These are phyloP conservation scores for Callipepla squamata DNA, from an alignment of 2,113 vertebrate genomes.

Conservation along the genomic window DNA sequence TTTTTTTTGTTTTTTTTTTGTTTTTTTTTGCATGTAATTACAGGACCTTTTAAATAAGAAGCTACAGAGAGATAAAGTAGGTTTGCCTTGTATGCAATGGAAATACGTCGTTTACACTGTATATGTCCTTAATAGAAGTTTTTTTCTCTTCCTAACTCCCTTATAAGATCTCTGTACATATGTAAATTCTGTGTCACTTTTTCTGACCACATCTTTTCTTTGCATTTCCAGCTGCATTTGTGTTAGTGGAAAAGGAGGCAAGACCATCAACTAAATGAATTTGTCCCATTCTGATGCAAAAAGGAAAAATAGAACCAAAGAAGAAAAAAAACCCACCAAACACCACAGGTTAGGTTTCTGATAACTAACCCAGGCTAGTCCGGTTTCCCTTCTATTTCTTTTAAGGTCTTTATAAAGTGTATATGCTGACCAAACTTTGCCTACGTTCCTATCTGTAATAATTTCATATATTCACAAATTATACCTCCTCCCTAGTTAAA, in stretches of 20 bases:
- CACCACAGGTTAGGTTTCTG: not conserved
- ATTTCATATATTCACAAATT: not conserved
- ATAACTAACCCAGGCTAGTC: not conserved
- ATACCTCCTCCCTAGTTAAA: not conserved
- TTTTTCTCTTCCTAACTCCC: not conserved
- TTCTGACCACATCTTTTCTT: not conserved
- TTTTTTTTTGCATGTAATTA: not conserved
- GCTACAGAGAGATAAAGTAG: not conserved
- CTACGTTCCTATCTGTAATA: not conserved
- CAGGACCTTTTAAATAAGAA: not conserved
- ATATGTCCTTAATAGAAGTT: not conserved
- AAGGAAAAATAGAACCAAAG: not conserved
- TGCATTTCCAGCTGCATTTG: not conserved
- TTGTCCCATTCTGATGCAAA: not conserved
- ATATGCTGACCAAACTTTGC: not conserved
- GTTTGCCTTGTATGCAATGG: rapidly evolving
- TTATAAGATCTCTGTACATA: not conserved
- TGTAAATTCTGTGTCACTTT: not conserved
- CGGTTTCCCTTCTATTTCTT: not conserved
- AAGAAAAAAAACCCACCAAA: not conserved
- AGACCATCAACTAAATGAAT: not conserved
- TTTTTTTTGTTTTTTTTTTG: too few species aligned
- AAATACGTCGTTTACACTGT: not conserved
- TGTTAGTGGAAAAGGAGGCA: not conserved
- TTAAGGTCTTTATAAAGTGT: not conserved